Base-by-base conservation (phyloP, 2,888 invertebrate genomes). In the Parnassius apollo region DNA sequence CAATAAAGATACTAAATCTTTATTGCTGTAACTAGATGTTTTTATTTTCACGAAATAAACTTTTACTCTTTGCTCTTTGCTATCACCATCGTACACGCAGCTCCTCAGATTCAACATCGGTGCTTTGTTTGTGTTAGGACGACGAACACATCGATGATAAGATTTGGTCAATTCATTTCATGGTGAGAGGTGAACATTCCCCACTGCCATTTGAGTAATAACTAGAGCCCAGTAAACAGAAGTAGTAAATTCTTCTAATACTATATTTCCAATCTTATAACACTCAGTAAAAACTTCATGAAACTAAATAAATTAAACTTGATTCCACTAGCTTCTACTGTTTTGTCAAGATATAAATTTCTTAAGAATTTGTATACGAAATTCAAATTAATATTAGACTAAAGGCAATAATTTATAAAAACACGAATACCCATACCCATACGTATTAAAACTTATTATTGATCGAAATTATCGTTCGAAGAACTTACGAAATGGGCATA, bases 61-160 rank as follows among this genome's bases (percentile, higher is more conserved):
- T 65, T 65, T 66, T 62, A 59, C 18, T 18, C 18, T 73, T 85
- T 88, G 80, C 79, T 88, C 85, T 88, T 90, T 88, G 94, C 94
- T 93, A 95, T 94, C 94, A 95, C 95, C 95, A 95, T 95, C 92
- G 93, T 94, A 94, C 92, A 87, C 78, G 78, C 78, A 74, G 77
- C 80, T 81, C 80, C 76, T 79, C 77, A 78, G 75, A 84, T 81
- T 84, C 81, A 85, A 78, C 88, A 87, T 88, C 77, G 87, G 88
- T 80, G 82, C 82, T 80, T 79, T 82, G 82, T 77, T 75, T 75
- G 72, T 75, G 69, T 71, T 71, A 71, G 77, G 77, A 81, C 82
- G 80, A 84, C 81, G 74, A 80, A 78, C 80, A 88, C 94, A 85
- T 93, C 88, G 85, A 85, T 85, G 82, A 83, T 83, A 72, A 77